phyloP scores from a whole-genome alignment of 2,113 vertebrate species.

The Scatophagus argus region DNA sequence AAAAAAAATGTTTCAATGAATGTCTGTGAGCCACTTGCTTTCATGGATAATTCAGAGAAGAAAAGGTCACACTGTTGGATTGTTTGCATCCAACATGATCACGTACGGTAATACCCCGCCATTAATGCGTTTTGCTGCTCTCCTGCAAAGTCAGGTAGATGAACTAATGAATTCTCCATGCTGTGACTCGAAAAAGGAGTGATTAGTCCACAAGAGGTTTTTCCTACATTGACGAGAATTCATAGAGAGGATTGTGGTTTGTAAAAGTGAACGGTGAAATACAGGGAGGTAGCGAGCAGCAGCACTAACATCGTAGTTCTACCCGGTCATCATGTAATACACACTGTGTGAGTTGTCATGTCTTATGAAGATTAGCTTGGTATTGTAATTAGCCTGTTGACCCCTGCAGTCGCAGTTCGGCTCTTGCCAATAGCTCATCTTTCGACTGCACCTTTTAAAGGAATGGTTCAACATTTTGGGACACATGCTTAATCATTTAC shows the following conservation, averaged over 20 bases:
- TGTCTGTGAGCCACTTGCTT: constrained; percentile 31
- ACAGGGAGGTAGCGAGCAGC: background rate
- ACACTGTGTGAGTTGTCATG: background rate
- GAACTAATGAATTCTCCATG: constrained; percentile 27
- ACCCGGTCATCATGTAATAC: background rate
- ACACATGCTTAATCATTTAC: background rate
- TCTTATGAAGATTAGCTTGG: background rate
- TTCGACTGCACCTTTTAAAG: background rate
- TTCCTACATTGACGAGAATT: constrained; percentile 13
- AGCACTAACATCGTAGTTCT: background rate
- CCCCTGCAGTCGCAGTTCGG: background rate
- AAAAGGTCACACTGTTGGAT: constrained; percentile 21
- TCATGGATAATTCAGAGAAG: constrained; percentile 64
- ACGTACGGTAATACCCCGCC: constrained; percentile 1
- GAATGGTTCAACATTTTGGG: background rate
- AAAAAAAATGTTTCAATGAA: constrained; percentile 50
- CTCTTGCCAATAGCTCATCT: background rate
- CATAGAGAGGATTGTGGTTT: constrained; percentile 8
- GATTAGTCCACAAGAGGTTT: background rate
- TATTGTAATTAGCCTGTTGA: background rate
- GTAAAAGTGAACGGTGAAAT: constrained; percentile 17
- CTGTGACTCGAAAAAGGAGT: constrained; percentile 16
- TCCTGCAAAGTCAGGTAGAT: background rate
- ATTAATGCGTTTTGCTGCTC: constrained; percentile 11
- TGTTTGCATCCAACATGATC: constrained; percentile 36